These are phyloP conservation scores for Blomia tropicalis DNA, from an alignment of 2,888 invertebrate species.

Conservation along the genomic window DNA sequence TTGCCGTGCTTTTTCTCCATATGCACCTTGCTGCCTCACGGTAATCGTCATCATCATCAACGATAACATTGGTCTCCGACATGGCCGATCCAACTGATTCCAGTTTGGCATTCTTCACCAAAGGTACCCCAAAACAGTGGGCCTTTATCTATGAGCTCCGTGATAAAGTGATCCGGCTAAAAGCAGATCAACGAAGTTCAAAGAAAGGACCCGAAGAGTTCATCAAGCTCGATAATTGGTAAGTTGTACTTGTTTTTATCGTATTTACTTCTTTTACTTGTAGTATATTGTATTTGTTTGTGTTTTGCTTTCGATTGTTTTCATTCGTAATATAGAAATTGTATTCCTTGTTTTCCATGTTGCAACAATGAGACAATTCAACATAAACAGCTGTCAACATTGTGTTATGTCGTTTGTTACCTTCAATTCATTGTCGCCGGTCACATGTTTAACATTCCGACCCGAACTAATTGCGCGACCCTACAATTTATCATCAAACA, in stretches of 20 bases:
- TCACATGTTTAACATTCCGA: no score
- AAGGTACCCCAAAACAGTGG: constrained; percentile 64
- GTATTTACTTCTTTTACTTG: constrained; percentile 26
- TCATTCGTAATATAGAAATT: no score
- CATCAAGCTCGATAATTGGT: constrained; percentile 87
- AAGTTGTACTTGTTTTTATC: constrained; percentile 38
- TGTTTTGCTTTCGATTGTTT: no score
- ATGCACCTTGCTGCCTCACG: not conserved
- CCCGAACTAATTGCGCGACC: no score
- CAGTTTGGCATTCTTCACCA: constrained; percentile 57
- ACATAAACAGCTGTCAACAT: no score
- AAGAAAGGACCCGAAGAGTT: constrained; percentile 78
- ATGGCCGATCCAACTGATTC: constrained; percentile 30
- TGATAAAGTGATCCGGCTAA: constrained; percentile 72
- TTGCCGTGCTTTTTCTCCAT: not conserved
- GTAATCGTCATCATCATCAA: not conserved
- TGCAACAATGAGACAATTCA: no score
- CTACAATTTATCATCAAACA: no score
- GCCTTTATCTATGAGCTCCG: constrained; percentile 74
- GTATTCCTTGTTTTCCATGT: no score
- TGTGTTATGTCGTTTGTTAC: no score
- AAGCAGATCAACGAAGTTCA: constrained; percentile 62
- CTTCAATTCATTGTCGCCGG: no score
- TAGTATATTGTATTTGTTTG: no score
- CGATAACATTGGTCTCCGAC: not conserved